Evolutionary conservation across 2,113 vertebrate genomes (phyloP), one percentile per base, ranked within the genome.

Genomic region (Sander vitreus): DNA sequence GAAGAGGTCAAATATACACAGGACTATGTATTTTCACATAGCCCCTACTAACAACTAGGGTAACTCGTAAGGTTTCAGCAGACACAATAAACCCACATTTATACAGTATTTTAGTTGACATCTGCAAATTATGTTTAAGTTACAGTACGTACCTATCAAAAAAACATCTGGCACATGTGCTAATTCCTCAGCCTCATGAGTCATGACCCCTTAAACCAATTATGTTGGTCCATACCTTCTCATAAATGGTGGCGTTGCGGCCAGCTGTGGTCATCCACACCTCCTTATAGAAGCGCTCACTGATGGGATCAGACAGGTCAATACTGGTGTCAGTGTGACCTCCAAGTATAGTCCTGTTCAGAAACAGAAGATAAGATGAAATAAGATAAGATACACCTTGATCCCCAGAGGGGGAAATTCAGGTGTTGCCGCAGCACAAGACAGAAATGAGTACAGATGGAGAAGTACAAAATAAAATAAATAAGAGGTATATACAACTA

Each of bases 221-320:
- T n/a, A 25, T 0, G 8, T 73, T 93, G 2, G 0, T 7, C 12
- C 15, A 1, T 75, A 96, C 98, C 97, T 99, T 99, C 66, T 99
- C 97, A 3, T 98, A 99, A 87, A 99, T 97, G 60, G 97, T 98
- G 84, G 97, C 98, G 30, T 99, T 99, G 50, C 97, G 96, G 51
- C 96, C 97, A 0, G 97, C 96, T 0, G 96, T 98, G 23, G 96
- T 93, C 93, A 99, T 96, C 98, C 98, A 99, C 33, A 99, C 96
- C 65, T 99, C 97, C 93, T 99, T 99, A 87, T 99, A 99, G 94
- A 99, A 99, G 71, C 93, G 97, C 51, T 99, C 97, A 45, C 96
- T 97, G 92, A 99, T 94, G 0, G 98, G 98, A 92, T 99, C 98
- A 30, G 95, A 95, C 76, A 98, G 91, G 70, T 99, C 97, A 0